Percentiles rank a stretch among this genome's conserved stretches.
phyloP scores from a whole-genome alignment of 2,113 vertebrate genomes.

The Dunckerocampus dactyliophorus region DNA sequence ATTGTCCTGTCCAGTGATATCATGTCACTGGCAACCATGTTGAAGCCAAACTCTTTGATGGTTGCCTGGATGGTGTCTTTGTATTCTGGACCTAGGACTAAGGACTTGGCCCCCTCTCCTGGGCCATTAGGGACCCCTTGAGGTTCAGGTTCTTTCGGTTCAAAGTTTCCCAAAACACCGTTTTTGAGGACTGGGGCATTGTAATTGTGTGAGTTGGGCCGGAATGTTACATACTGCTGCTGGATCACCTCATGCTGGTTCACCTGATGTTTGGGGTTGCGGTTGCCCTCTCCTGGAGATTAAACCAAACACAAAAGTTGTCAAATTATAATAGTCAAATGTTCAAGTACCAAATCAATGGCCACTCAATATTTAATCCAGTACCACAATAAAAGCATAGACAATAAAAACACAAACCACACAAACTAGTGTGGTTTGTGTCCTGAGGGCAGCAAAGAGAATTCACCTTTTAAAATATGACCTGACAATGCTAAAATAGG shows the following conservation, averaged over 20 bases:
- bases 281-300: constrained; percentile 12
- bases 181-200: constrained; percentile 79
- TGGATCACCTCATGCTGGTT: constrained; percentile 84
- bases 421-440: no score
- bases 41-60: constrained; percentile 98
- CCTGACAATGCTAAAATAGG: no score
- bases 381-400: no score
- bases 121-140: constrained; percentile 82
- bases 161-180: constrained; percentile 88
- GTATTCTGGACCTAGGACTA: constrained; percentile 88
- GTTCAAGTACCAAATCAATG: no score
- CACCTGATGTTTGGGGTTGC: constrained; percentile 68
- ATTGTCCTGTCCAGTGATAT: constrained; percentile 93
- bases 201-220: constrained; percentile 83
- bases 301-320: neutral
- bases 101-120: constrained; percentile 88
- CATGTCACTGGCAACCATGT: constrained; percentile 99
- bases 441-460: no score
- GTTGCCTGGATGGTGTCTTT: constrained; percentile 87
- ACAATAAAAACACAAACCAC: no score
- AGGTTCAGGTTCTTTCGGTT: constrained; percentile 88
- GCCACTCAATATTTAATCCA: no score
- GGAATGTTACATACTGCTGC: constrained; percentile 92
- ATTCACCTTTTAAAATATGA: no score
- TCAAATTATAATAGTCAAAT: neutral